Conservation (phyloP, 2,113 vertebrate genomes). For the Dasyornis broadbenti region DNA sequence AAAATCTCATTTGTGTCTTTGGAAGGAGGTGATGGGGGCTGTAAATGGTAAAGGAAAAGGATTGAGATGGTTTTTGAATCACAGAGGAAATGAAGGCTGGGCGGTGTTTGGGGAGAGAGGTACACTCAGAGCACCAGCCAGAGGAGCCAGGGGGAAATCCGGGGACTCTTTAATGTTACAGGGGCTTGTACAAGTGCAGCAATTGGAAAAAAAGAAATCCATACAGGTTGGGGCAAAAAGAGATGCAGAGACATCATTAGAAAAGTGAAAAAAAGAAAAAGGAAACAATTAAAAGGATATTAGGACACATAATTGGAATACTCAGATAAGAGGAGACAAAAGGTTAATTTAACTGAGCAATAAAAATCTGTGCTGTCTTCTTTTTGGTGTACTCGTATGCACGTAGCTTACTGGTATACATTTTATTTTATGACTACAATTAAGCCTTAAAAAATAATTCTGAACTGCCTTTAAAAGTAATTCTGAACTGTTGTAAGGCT, state of each 20-base stretch:
- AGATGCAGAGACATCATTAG: background rate
- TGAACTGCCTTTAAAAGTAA: background rate
- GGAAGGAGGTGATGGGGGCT: background rate
- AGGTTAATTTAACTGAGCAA: background rate
- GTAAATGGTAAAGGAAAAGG: background rate
- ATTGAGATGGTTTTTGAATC: background rate
- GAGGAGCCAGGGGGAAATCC: background rate
- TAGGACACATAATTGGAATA: background rate
- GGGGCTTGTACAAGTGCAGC: background rate
- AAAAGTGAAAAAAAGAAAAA: background rate
- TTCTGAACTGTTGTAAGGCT: background rate
- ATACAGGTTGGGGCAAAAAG: background rate
- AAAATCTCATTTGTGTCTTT: background rate
- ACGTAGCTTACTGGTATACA: background rate
- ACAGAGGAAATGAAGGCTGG: background rate
- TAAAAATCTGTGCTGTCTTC: background rate
- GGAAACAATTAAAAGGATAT: background rate
- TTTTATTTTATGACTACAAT: background rate
- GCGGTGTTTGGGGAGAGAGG: background rate
- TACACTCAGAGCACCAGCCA: background rate
- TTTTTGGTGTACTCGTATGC: background rate
- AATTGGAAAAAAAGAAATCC: background rate
- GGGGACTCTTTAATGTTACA: background rate
- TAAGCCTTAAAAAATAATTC: background rate
- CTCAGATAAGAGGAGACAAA: background rate